Evolutionary conservation across 2,888 invertebrate genomes (phyloP).

Genomic region (Noctua pronuba): DNA sequence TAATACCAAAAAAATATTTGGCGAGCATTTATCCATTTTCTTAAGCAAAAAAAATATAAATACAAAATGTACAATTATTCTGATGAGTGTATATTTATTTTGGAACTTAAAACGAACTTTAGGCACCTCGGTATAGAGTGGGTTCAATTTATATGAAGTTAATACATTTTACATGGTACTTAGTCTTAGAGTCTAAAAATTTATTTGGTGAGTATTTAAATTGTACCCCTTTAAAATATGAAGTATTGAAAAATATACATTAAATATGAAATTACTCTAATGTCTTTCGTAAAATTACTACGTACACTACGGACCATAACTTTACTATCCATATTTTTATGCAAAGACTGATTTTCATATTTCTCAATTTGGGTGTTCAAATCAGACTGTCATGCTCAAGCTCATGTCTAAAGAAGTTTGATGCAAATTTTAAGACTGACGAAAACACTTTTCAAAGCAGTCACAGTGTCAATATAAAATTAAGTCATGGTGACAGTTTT

Average conservation of each 20-base stretch:
- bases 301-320: background rate
- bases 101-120: background rate
- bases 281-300: background rate
- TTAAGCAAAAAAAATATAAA: background rate
- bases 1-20: background rate
- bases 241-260: background rate
- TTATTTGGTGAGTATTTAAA: background rate
- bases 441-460: constrained; percentile 19
- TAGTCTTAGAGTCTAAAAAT: background rate
- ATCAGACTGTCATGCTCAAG: background rate
- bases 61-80: background rate
- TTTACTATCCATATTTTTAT: background rate
- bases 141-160: background rate
- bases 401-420: background rate
- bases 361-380: background rate
- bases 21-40: background rate
- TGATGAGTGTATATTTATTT: constrained; percentile 3
- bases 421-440: constrained; percentile 32
- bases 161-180: too few species aligned
- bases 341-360: constrained; percentile 3
- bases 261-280: background rate
- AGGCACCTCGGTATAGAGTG: background rate
- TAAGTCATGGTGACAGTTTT: constrained; percentile 39
- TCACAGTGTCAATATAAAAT: constrained; percentile 35
- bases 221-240: constrained; percentile 10